phyloP scores from a whole-genome alignment of 2,113 vertebrate genomes.

The Nothocercus nigrocapillus region DNA sequence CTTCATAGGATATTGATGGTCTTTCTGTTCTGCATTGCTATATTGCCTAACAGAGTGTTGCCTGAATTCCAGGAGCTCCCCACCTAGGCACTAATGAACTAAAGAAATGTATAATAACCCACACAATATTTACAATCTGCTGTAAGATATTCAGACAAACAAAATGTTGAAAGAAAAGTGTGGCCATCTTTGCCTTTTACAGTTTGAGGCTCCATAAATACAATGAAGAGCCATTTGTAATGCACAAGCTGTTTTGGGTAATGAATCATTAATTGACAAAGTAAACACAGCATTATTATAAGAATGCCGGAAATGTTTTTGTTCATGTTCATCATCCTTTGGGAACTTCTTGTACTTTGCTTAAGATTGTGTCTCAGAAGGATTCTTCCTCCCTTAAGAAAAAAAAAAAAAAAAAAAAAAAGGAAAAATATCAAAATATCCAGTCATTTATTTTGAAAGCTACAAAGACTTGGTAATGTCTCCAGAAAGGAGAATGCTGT shows the following conservation, averaged over 20 bases:
- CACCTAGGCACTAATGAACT: background rate
- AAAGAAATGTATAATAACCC: background rate
- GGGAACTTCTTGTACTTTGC: slow-evolving; percentile 68
- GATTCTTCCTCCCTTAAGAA: background rate
- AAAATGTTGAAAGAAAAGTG: background rate
- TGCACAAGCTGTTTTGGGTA: slow-evolving; percentile 5
- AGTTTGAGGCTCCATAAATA: slow-evolving; percentile 5
- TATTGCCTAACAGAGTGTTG: background rate
- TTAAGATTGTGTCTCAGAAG: slow-evolving; percentile 31
- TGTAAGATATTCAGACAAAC: background rate
- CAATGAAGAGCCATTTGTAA: slow-evolving; percentile 11
- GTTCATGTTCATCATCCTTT: slow-evolving; percentile 37
- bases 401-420: background rate
- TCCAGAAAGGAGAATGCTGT: background rate
- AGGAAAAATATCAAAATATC: background rate
- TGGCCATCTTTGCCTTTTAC: background rate
- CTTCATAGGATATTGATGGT: background rate
- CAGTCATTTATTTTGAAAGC: slow-evolving; percentile 32
- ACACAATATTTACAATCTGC: background rate
- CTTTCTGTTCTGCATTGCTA: background rate
- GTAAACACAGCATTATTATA: slow-evolving; percentile 55
- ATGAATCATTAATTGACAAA: slow-evolving; percentile 66
- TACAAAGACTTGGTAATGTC: background rate
- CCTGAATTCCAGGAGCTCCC: background rate
- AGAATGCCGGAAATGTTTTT: slow-evolving; percentile 63